Evolutionary conservation across 2,797 vertebrate genomes (phyloP).

Genomic region (Diglossa cyanea): DNA sequence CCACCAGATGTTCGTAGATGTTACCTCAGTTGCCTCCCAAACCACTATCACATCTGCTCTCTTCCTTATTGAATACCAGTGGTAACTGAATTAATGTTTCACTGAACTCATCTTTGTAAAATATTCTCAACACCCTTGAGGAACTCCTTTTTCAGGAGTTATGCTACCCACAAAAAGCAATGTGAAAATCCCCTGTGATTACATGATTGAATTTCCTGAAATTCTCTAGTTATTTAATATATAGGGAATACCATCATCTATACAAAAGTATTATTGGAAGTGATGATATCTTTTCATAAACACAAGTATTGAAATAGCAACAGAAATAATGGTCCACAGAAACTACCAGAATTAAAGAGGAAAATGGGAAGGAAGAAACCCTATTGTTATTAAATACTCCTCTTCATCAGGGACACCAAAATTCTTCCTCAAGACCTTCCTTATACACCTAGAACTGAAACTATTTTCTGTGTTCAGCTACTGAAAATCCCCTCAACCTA

Average conservation of each 20-base stretch:
- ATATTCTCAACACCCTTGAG: background rate
- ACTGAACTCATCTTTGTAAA: background rate
- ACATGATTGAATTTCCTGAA: background rate
- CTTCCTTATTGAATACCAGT: slow-evolving; percentile 14
- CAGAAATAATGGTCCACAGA: background rate
- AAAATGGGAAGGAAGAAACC: background rate
- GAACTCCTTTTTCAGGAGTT: background rate
- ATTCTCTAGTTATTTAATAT: background rate
- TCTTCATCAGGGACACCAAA: background rate
- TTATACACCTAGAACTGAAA: background rate
- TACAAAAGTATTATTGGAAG: background rate
- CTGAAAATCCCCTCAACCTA: background rate
- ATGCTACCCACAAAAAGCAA: background rate
- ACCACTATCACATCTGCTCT: slow-evolving; percentile 26
- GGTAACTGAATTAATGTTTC: background rate
- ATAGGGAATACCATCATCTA: background rate
- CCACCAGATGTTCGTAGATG: slow-evolving; percentile 46
- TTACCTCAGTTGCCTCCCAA: slow-evolving; percentile 53
- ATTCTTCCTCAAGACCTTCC: background rate
- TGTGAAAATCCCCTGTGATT: background rate
- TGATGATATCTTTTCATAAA: background rate
- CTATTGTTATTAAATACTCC: background rate
- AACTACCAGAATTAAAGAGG: background rate
- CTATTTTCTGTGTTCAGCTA: background rate
- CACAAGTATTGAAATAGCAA: background rate